These are phyloP conservation scores for Corythucha ciliata DNA, from an alignment of 2,888 invertebrate species.

Conservation along the genomic window DNA sequence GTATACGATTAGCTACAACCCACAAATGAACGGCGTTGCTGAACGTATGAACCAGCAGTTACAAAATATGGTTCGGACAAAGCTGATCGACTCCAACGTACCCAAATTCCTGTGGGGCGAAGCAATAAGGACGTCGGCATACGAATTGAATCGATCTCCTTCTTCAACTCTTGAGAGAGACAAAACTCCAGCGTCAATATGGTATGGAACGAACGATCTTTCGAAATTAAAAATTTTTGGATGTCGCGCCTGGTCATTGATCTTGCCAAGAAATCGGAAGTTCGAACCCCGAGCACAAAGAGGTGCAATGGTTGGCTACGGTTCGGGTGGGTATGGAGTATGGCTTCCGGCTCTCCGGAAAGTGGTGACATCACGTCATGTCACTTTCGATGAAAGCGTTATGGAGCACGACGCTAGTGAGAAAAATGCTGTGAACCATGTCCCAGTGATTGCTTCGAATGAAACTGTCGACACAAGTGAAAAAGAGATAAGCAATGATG, in stretches of 20 bases:
- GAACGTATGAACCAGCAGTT: slow-evolving; percentile 35
- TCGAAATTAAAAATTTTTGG: slow-evolving; percentile 30
- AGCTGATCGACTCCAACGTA: slow-evolving; percentile 33
- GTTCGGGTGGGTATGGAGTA: slow-evolving; percentile 20
- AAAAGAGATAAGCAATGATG: no score
- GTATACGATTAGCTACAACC: not conserved
- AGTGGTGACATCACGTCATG: slow-evolving; percentile 23
- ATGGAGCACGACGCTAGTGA: not conserved
- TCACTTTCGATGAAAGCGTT: slow-evolving; percentile 9
- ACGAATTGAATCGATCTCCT: slow-evolving; percentile 33
- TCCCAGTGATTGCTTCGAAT: no score
- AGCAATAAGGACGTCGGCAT: slow-evolving; percentile 32
- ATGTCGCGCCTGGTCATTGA: slow-evolving; percentile 21
- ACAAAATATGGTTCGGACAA: slow-evolving; percentile 34
- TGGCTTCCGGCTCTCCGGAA: slow-evolving; percentile 15
- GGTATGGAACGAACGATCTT: slow-evolving; percentile 24
- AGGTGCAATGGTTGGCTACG: slow-evolving; percentile 24
- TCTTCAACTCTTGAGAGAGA: slow-evolving; percentile 17
- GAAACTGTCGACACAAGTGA: no score
- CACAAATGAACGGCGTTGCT: not conserved
- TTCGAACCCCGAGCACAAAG: slow-evolving; percentile 19
- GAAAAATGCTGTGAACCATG: not conserved
- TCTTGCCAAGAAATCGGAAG: slow-evolving; percentile 19
- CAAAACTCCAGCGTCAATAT: slow-evolving; percentile 25
- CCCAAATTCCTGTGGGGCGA: slow-evolving; percentile 34